phyloP scores from a whole-genome alignment of 2,797 vertebrate species.

The Leptatherina wallacei region DNA sequence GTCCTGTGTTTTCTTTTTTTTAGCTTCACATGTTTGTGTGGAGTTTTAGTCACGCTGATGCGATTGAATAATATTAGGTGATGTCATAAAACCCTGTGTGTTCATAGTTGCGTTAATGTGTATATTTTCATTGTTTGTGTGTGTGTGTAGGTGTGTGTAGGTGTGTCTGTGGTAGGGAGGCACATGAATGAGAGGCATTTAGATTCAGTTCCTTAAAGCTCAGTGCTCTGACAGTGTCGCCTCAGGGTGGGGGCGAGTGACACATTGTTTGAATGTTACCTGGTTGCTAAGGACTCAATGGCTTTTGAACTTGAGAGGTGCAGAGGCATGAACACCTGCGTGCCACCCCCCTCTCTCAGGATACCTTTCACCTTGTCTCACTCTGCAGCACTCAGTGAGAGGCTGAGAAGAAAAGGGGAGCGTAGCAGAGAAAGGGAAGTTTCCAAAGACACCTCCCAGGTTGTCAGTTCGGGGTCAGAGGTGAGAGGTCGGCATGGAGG shows the following conservation, averaged over 20 bases:
- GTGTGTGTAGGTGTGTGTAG: not conserved
- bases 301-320: conserved; percentile 87
- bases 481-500: conserved; percentile 77
- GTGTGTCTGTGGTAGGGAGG: not conserved
- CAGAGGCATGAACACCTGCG: conserved; percentile 84
- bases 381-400: conserved; percentile 72
- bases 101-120: conserved; percentile 36
- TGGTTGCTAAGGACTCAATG: conserved; percentile 77
- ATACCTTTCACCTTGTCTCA: conserved; percentile 81
- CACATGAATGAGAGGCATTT: conserved; percentile 21
- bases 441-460: conserved; percentile 71
- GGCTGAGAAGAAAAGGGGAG: conserved; percentile 72
- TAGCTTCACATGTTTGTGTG: conserved; percentile 43
- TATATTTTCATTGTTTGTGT: conserved; percentile 60
- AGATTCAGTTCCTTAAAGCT: conserved; percentile 31
- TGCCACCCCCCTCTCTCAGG: conserved; percentile 38
- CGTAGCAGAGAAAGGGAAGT: conserved; percentile 70
- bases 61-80: conserved; percentile 46
- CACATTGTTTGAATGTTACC: conserved; percentile 78
- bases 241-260: conserved; percentile 62
- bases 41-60: conserved; percentile 35
- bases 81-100: conserved; percentile 33
- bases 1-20: conserved; percentile 53
- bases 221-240: conserved; percentile 55
- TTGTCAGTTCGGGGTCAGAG: conserved; percentile 80